A percentile compares a stretch with the other conserved stretches of the same genome.
phyloP scores from a whole-genome alignment of 2,797 vertebrate genomes.

The Tokudaia tokunoshimensis region DNA sequence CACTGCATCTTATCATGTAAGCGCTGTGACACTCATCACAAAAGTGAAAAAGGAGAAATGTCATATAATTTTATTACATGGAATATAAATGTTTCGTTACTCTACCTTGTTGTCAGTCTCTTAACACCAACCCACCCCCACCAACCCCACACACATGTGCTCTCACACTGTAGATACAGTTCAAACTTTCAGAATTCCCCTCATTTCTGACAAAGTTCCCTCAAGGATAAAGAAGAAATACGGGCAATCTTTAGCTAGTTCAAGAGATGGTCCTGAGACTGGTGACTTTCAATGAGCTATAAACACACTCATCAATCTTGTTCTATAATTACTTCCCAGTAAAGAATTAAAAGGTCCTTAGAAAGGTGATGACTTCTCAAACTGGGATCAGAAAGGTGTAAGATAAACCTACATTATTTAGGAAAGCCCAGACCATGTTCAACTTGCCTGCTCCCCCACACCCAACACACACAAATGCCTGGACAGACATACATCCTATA shows the following conservation, averaged over 20 bases:
- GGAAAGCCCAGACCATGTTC: neutral
- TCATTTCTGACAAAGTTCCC: no score
- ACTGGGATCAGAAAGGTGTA: neutral
- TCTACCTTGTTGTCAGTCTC: neutral
- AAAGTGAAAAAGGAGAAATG: neutral
- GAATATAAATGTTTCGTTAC: neutral
- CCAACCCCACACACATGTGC: neutral
- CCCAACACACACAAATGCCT: no score
- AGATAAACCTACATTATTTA: neutral
- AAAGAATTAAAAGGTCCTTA: neutral
- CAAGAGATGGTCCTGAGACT: neutral
- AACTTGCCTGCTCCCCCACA: neutral
- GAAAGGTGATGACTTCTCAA: neutral
- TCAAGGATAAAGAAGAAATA: neutral
- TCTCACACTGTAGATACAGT: neutral
- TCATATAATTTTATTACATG: neutral
- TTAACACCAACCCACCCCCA: neutral
- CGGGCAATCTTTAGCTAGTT: neutral
- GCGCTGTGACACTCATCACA: neutral
- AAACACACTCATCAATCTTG: neutral
- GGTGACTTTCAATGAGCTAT: neutral
- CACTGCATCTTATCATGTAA: neutral
- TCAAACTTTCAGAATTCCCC: neutral
- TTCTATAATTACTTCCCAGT: neutral
- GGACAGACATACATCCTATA: neutral